Evolutionary conservation across 2,113 vertebrate genomes (phyloP).

Genomic region (Tringa solitaria): DNA sequence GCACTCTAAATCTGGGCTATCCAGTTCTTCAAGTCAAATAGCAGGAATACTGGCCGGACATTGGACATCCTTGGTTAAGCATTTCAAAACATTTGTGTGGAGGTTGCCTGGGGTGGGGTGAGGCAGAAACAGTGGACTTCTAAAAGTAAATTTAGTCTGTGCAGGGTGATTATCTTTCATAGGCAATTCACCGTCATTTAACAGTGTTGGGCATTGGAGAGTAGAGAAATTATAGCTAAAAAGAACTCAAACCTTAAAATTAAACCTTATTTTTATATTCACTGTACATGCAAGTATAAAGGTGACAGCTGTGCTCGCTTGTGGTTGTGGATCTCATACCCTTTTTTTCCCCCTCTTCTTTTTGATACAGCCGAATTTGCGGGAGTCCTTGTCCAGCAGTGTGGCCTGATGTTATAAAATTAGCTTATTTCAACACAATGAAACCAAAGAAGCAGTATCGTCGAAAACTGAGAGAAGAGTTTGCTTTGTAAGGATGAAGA

Average conservation of each 20-base stretch:
- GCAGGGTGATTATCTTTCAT: not conserved
- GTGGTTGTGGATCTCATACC: not conserved
- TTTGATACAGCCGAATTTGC: conserved; percentile 88
- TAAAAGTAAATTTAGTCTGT: not conserved
- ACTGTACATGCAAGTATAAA: not conserved
- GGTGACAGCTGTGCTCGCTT: not conserved
- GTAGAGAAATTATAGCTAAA: not conserved
- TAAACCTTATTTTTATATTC: not conserved
- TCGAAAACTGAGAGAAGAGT: conserved; percentile 94
- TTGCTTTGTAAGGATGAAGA: conserved; percentile 90
- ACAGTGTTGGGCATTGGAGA: not conserved
- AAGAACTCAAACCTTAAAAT: not conserved
- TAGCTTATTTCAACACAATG: conserved; percentile 99
- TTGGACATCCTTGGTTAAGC: not conserved
- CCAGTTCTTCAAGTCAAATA: not conserved
- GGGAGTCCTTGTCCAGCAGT: conserved; percentile 96
- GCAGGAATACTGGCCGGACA: not conserved
- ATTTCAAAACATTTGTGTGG: not conserved
- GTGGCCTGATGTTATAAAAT: conserved; percentile 98
- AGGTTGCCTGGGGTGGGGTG: not conserved
- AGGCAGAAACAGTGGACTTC: not conserved
- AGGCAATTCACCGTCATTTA: not conserved
- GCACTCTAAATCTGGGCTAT: not conserved
- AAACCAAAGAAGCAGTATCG: conserved; percentile 99
- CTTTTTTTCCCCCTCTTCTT: not conserved